Conservation (phyloP, 2,113 vertebrate species). For the Aspidoscelis tigris region DNA sequence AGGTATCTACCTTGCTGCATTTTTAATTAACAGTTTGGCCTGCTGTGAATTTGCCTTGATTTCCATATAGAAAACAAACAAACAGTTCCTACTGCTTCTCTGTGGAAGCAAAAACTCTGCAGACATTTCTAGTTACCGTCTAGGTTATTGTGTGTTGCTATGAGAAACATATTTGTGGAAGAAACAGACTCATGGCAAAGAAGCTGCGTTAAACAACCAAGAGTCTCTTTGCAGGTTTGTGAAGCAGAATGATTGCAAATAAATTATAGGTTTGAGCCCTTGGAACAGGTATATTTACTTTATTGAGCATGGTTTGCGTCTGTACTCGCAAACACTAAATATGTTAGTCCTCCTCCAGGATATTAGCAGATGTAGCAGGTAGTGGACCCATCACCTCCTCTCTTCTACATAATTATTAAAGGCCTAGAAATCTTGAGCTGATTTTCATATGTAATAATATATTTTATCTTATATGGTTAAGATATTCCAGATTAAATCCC, state of each 20-base stretch:
- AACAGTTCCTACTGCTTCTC: not conserved
- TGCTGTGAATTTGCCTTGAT: conserved; percentile 4
- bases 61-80: not conserved
- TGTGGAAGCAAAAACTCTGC: not conserved
- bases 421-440: no score
- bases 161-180: not conserved
- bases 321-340: not conserved
- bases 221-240: not conserved
- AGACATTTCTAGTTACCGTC: not conserved
- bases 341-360: not conserved
- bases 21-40: conserved; percentile 28
- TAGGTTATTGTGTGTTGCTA: not conserved
- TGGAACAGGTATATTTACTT: not conserved
- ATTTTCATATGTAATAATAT: not conserved
- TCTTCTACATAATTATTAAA: no score
- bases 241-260: not conserved
- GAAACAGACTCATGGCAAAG: not conserved
- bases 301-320: not conserved
- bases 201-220: not conserved
- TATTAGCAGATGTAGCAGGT: no score
- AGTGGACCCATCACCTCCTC: no score
- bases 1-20: conserved; percentile 17
- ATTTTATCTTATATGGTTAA: not conserved
- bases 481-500: not conserved
- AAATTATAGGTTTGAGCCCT: not conserved